These are phyloP conservation scores for Anas georgica DNA, from an alignment of 2,797 vertebrate species.

Conservation along the genomic window DNA sequence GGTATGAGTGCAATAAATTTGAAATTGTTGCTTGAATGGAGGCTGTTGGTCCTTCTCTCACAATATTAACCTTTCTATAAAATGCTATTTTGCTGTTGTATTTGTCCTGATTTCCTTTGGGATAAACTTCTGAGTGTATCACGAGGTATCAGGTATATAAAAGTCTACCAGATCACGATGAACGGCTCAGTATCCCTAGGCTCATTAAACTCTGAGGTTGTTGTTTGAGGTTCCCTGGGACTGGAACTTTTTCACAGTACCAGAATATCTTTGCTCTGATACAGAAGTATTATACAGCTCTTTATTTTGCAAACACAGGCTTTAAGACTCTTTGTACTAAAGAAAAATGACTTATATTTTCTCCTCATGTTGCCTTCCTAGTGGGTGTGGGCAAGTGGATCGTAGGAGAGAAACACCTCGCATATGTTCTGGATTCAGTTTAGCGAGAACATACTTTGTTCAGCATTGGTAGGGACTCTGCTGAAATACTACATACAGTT, in stretches of 20 bases:
- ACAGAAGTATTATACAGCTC: neutral
- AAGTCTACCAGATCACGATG: neutral
- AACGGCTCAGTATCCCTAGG: neutral
- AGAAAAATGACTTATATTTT: neutral
- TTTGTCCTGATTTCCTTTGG: neutral
- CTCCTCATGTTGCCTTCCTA: neutral
- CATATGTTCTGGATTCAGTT: neutral
- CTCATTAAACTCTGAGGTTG: neutral
- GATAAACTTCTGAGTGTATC: neutral
- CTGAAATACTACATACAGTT: neutral
- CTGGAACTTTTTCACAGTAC: neutral
- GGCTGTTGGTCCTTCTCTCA: neutral
- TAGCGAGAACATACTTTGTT: neutral
- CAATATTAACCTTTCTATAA: neutral
- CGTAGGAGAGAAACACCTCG: neutral
- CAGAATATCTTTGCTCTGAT: neutral
- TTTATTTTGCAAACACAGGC: neutral
- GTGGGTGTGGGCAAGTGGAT: neutral
- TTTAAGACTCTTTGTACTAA: neutral
- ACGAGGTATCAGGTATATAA: neutral
- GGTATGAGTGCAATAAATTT: neutral
- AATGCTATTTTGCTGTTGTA: neutral
- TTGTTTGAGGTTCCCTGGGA: neutral
- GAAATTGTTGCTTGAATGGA: neutral
- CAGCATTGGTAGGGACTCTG: neutral